Base-by-base conservation (phyloP, 2,113 vertebrate genomes). In the Pavo muticus region DNA sequence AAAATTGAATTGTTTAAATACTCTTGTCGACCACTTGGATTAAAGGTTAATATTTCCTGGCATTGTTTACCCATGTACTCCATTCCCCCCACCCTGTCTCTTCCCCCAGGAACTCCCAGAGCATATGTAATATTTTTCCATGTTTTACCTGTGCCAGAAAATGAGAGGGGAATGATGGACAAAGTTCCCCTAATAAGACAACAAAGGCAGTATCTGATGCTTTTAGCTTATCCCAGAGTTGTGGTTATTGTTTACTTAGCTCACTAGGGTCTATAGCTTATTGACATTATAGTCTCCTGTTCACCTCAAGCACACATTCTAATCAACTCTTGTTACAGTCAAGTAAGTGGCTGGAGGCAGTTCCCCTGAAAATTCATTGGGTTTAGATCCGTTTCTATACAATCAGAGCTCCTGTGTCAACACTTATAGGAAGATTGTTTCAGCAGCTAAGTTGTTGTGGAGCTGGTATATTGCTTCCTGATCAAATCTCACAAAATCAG, bases 231-330 rank as follows among this genome's bases (percentile, higher is more conserved):
- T 84, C 78, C 87, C 74, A 48, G 48, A 78, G 12, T 57, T 79
- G 50, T 73, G 56, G 37, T 67, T 87, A 44, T 94, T 94, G 80
- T 79, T 93, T 92, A 32, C 68, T 76, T 76, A 50, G 75, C 69
- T 60, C 60, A 60, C 37, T 19, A 71, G 29, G 5, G 10, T 70
- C 74, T 89, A 60, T 39, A 77, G 25, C 71, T 82, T 92, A 63
- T 78, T 89, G 71, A n/a, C 42, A 50, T 75, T 61, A 8, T 39
- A 67, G 24, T 73, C 63, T 90, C 25, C 29, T 72, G 21, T 32
- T 75, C 78, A 85, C 40, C 47, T 91, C 75, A 70, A n/a, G 82
- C 56, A 39, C 87, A 71, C 20, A 3, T 79, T 83, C 68, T 77
- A 77, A 92, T 92, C 72, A 79, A 39, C 50, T 90, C 74, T 87